A percentile compares a stretch with the other conserved stretches of the same genome.
Evolutionary conservation across 2,888 invertebrate species (phyloP).

Genomic region (Blomia tropicalis): DNA sequence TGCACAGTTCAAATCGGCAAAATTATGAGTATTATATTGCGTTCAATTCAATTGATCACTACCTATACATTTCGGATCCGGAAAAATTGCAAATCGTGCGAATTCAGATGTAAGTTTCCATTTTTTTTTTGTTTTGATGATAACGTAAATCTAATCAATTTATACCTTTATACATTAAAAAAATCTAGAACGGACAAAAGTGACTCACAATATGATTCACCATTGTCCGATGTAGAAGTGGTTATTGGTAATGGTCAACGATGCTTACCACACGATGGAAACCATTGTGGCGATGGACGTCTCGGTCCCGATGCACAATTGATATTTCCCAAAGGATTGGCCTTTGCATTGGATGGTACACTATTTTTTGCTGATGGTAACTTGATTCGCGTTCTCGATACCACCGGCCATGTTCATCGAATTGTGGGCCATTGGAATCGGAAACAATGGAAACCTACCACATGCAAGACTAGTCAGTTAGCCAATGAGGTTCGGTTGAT

Average conservation of each 20-base stretch:
- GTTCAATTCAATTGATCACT: conserved; percentile 86
- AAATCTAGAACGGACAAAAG: not conserved
- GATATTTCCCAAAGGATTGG: conserved; percentile 77
- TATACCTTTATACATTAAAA: not conserved
- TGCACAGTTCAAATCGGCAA: not conserved
- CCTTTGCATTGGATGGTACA: conserved; percentile 53
- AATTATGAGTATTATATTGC: conserved; percentile 70
- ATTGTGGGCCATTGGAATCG: conserved; percentile 41
- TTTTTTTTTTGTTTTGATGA: not conserved
- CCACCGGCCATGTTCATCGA: conserved; percentile 66
- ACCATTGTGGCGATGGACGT: conserved; percentile 75
- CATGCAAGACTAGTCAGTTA: conserved; percentile 64
- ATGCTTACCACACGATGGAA: conserved; percentile 68
- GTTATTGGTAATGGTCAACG: conserved; percentile 53
- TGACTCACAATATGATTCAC: conserved; percentile 36
- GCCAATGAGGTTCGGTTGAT: conserved; percentile 50
- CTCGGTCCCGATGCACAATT: conserved; percentile 74
- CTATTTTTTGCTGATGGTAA: conserved; percentile 90
- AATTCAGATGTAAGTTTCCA: conserved; percentile 16
- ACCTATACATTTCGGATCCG: conserved; percentile 86
- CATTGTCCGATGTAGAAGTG: conserved; percentile 41
- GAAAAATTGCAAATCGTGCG: conserved; percentile 54
- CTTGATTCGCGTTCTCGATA: conserved; percentile 68
- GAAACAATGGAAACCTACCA: conserved; percentile 52
- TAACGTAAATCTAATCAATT: not conserved